Conservation (phyloP, 2,888 invertebrate species). For the Craniophora ligustri region DNA sequence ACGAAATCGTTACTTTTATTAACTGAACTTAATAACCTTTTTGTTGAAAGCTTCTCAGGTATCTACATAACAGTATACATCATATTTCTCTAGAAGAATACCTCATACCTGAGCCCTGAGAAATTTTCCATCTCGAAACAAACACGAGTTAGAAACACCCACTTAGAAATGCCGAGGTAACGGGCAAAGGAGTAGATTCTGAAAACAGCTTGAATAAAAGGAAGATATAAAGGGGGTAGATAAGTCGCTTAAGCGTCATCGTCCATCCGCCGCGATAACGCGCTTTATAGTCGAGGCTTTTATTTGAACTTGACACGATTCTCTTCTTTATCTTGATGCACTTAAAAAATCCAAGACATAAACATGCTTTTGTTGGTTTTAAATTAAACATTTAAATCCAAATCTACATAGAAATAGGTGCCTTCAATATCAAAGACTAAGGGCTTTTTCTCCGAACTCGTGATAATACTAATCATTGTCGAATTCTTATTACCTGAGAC, state of each 20-base stretch:
- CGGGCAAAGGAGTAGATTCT: constrained; percentile 47
- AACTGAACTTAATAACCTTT: no score
- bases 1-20: no score
- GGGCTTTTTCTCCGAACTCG: no score
- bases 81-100: neutral
- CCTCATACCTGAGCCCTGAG: neutral
- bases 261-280: constrained; percentile 75
- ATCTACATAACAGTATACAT: neutral
- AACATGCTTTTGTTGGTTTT: constrained; percentile 35
- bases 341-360: constrained; percentile 64
- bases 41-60: no score
- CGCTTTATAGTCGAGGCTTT: constrained; percentile 75
- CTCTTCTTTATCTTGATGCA: constrained; percentile 67
- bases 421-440: no score
- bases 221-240: constrained; percentile 65
- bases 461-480: no score
- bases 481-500: no score
- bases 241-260: constrained; percentile 68
- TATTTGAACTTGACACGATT: constrained; percentile 82
- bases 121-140: neutral
- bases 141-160: constrained; percentile 6
- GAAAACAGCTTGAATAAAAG: constrained; percentile 60
- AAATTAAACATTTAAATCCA: no score
- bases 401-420: no score
- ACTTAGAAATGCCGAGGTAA: constrained; percentile 26